Conservation (phyloP, 2,797 vertebrate species). For the Melanotaenia trifasciata region DNA sequence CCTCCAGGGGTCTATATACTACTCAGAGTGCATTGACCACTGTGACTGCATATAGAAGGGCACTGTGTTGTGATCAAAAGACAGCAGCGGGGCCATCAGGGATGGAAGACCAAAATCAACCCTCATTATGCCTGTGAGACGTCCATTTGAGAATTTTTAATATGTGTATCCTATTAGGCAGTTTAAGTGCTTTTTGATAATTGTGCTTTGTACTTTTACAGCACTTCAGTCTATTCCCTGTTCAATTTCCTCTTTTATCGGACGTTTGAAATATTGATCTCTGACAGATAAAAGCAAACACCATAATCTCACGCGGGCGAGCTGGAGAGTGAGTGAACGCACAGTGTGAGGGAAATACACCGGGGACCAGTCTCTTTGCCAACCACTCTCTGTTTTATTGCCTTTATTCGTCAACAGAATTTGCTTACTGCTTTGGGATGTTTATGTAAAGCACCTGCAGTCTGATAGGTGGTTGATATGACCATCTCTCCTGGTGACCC, state of each 20-base stretch:
- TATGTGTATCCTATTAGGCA: conserved; percentile 99
- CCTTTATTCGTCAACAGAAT: conserved; percentile 96
- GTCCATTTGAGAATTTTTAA: conserved; percentile 99
- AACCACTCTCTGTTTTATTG: conserved; percentile 95
- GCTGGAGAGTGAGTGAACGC: conserved; percentile 86
- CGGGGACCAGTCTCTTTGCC: conserved; percentile 89
- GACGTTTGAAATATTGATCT: conserved; percentile 99
- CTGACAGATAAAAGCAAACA: conserved; percentile 99
- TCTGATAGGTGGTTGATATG: conserved; percentile 90
- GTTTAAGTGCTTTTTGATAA: conserved; percentile 99
- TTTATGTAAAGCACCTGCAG: conserved; percentile 92
- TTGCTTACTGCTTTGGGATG: conserved; percentile 96
- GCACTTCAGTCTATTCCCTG: conserved; percentile 99
- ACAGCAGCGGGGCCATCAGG: conserved; percentile 62
- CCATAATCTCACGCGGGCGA: conserved; percentile 96
- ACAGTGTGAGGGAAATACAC: conserved; percentile 84
- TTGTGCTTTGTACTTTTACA: conserved; percentile 99
- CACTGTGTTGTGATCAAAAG: conserved; percentile 91
- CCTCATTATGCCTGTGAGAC: conserved; percentile 93
- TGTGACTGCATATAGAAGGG: conserved; percentile 82
- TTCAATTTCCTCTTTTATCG: conserved; percentile 99
- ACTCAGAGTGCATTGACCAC: conserved; percentile 88
- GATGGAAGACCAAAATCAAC: conserved; percentile 80
- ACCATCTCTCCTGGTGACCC: conserved; percentile 83
- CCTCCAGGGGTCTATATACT: conserved; percentile 90